Percentiles rank a stretch among this genome's conserved stretches.
Evolutionary conservation across 2,797 vertebrate genomes (phyloP).

Genomic region (Balearica regulorum): DNA sequence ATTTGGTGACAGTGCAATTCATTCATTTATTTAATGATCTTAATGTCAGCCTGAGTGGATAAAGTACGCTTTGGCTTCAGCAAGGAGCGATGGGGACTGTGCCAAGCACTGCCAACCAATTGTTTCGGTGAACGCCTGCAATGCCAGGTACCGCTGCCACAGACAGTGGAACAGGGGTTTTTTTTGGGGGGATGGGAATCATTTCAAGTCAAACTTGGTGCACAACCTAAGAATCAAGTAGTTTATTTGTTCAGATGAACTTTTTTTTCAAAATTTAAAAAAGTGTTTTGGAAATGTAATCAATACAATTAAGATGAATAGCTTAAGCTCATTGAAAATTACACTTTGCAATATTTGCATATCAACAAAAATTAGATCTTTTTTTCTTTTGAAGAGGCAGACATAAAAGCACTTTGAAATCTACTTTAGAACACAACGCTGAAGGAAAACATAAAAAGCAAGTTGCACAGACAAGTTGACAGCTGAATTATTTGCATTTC

Average conservation of each 20-base stretch:
- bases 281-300: not conserved
- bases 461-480: not conserved
- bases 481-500: not conserved
- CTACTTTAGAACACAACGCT: not conserved
- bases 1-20: conserved; percentile 34
- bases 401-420: not conserved
- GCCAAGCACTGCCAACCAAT: not conserved
- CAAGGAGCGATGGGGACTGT: not conserved
- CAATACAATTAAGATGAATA: not conserved
- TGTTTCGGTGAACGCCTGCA: not conserved
- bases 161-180: fast-evolving
- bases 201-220: not conserved
- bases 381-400: not conserved
- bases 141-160: not conserved
- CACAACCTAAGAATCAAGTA: not conserved
- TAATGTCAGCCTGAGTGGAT: conserved; percentile 1
- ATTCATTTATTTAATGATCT: conserved; percentile 44
- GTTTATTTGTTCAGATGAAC: not conserved
- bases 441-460: not conserved
- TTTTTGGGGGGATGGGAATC: fast-evolving
- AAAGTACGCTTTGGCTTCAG: conserved; percentile 28
- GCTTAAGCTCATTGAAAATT: not conserved
- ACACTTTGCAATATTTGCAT: not conserved
- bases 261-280: not conserved
- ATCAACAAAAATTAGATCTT: not conserved